phyloP scores from a whole-genome alignment of 2,888 invertebrate species.

The Melipona beecheii region DNA sequence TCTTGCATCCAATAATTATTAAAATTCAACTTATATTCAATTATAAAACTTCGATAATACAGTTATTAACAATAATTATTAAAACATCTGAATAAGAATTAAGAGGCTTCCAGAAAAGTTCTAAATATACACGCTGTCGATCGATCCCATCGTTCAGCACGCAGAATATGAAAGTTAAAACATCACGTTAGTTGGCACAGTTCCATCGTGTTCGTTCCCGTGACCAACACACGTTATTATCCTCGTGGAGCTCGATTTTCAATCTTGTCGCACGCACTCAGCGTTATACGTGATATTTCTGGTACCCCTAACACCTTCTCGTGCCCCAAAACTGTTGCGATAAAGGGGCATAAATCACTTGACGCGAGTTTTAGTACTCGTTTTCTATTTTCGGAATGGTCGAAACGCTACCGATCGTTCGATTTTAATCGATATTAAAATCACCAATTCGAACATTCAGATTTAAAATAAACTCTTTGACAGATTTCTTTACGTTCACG shows the following conservation, averaged over 20 bases:
- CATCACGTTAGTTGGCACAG: conserved; percentile 50
- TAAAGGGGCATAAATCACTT: conserved; percentile 34
- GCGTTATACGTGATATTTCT: conserved; percentile 38
- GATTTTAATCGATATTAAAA: neutral
- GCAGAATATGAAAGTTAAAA: conserved; percentile 45
- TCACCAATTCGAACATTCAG: neutral
- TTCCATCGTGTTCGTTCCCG: conserved; percentile 52
- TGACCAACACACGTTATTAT: conserved; percentile 55
- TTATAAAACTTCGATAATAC: too few species aligned
- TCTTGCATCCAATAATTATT: too few species aligned
- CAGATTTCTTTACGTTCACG: neutral
- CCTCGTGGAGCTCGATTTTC: conserved; percentile 60
- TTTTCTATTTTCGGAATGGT: conserved; percentile 13
- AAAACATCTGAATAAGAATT: neutral
- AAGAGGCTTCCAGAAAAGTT: neutral
- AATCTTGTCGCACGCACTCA: conserved; percentile 39
- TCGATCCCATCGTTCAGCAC: conserved; percentile 21
- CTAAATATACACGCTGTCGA: conserved; percentile 34
- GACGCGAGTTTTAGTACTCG: conserved; percentile 2
- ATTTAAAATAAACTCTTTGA: neutral
- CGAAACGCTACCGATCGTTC: neutral
- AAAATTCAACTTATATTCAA: too few species aligned
- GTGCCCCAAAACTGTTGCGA: conserved; percentile 11
- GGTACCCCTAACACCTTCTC: conserved; percentile 37
- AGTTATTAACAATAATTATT: too few species aligned